These are phyloP conservation scores for Pardosa pseudoannulata DNA, from an alignment of 2,888 invertebrate species.

Conservation along the genomic window DNA sequence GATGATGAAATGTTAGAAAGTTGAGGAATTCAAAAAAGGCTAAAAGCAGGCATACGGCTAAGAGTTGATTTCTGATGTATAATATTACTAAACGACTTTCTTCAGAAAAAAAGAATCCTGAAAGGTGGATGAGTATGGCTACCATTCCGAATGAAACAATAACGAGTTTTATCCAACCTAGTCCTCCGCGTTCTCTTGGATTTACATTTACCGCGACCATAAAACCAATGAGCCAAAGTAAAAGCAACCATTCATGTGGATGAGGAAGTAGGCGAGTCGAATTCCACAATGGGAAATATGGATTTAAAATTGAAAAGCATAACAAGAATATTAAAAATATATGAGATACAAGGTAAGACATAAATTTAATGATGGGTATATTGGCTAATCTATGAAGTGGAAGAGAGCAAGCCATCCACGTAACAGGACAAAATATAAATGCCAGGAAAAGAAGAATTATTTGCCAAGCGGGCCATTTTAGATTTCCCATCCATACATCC, in stretches of 20 bases:
- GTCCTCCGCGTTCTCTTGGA: slow-evolving; percentile 96
- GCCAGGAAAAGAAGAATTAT: slow-evolving; percentile 94
- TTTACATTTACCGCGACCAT: slow-evolving; percentile 97
- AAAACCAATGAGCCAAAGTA: slow-evolving; percentile 95
- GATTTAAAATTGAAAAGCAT: slow-evolving; percentile 83
- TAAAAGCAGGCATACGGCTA: slow-evolving; percentile 94
- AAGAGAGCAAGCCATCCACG: slow-evolving; percentile 96
- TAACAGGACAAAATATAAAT: slow-evolving; percentile 94
- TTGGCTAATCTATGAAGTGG: slow-evolving; percentile 97
- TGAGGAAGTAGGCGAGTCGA: slow-evolving; percentile 85
- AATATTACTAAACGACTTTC: slow-evolving; percentile 86
- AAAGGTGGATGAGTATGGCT: slow-evolving; percentile 91
- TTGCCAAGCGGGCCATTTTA: slow-evolving; percentile 97
- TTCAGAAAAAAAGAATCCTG: slow-evolving; percentile 80
- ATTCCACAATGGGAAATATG: slow-evolving; percentile 78
- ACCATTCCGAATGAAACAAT: slow-evolving; percentile 85
- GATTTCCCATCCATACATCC: slow-evolving; percentile 96
- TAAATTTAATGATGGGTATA: slow-evolving; percentile 99
- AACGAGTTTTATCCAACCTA: slow-evolving; percentile 87
- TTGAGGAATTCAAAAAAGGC: slow-evolving; percentile 98
- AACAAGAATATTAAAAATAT: slow-evolving; percentile 96
- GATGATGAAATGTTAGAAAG: slow-evolving; percentile 98
- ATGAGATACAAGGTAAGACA: slow-evolving; percentile 99
- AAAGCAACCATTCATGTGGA: slow-evolving; percentile 97
- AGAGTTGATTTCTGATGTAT: slow-evolving; percentile 97